Evolutionary conservation across 1,140 invertebrate species (phyloP).

Genomic region (Drosophila pruinosa): DNA sequence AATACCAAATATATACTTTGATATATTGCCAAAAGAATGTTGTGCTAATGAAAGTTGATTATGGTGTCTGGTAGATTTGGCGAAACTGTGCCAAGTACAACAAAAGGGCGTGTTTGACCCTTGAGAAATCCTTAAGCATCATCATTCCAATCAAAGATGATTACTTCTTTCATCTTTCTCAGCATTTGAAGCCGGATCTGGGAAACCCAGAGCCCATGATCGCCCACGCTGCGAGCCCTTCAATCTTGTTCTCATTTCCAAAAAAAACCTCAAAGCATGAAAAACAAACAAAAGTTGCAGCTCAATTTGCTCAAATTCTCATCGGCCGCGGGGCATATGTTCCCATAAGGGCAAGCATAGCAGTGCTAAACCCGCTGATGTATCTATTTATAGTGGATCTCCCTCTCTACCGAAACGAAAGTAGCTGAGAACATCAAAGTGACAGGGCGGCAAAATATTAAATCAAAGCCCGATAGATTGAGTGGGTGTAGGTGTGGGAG

Average conservation of each 20-base stretch:
- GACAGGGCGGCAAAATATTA: conserved; percentile 28
- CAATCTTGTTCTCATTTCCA: conserved; percentile 14
- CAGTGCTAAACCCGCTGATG: neutral
- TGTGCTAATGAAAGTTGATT: neutral
- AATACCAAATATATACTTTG: conserved; percentile 38
- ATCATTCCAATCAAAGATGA: neutral
- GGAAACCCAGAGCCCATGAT: conserved; percentile 7
- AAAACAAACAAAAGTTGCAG: conserved; percentile 34
- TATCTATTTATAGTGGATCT: conserved; percentile 28
- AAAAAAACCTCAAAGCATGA: conserved; percentile 13
- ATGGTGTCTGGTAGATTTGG: neutral
- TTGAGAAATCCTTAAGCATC: neutral
- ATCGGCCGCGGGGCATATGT: neutral
- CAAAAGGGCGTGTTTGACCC: conserved; percentile 33
- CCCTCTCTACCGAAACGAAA: conserved; percentile 37
- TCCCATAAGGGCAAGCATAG: conserved; percentile 31
- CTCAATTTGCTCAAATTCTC: conserved; percentile 25
- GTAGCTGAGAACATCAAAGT: conserved; percentile 37
- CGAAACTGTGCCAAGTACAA: conserved; percentile 43
- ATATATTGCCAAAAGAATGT: neutral
- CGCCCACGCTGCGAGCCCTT: conserved; percentile 28
- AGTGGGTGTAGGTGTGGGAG: conserved; percentile 7
- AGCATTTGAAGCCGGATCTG: conserved; percentile 34
- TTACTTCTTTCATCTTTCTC: conserved; percentile 6
- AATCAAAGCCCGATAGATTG: conserved; percentile 6